Conservation (phyloP, 1,140 invertebrate genomes). For the Bombus huntii region DNA sequence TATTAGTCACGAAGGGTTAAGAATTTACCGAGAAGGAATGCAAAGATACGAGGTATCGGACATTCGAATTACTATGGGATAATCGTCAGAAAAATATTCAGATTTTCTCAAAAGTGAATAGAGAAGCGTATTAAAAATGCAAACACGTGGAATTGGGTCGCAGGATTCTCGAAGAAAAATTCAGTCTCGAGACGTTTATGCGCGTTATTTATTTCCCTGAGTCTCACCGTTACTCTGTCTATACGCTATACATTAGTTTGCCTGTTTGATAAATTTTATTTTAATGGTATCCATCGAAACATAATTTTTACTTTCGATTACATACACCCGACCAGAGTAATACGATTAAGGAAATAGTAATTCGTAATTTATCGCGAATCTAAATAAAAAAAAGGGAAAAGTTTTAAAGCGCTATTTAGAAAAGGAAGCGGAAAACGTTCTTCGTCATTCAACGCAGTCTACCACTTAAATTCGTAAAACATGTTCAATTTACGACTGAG, state of each 20-base stretch:
- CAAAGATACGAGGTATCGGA: not conserved
- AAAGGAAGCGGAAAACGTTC: not conserved
- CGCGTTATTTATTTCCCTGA: no score
- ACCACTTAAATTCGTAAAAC: not conserved
- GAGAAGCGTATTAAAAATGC: not conserved
- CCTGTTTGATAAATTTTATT: no score
- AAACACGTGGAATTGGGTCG: not conserved
- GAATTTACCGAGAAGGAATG: no score
- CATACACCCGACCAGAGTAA: no score
- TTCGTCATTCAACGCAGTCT: not conserved
- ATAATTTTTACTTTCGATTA: no score
- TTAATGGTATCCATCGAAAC: no score
- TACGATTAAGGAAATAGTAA: not conserved
- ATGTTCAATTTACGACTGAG: not conserved
- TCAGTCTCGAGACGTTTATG: not conserved
- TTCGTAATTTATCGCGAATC: not conserved
- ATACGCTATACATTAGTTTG: no score
- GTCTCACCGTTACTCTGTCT: no score
- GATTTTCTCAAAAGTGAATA: not conserved
- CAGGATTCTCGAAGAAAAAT: not conserved
- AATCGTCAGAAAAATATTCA: not conserved
- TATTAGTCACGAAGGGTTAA: no score
- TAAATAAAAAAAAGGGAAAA: not conserved
- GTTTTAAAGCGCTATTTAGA: not conserved
- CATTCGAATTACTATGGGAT: no score